Conservation (phyloP, 2,888 invertebrate genomes). For the Mesoligia furuncula region DNA sequence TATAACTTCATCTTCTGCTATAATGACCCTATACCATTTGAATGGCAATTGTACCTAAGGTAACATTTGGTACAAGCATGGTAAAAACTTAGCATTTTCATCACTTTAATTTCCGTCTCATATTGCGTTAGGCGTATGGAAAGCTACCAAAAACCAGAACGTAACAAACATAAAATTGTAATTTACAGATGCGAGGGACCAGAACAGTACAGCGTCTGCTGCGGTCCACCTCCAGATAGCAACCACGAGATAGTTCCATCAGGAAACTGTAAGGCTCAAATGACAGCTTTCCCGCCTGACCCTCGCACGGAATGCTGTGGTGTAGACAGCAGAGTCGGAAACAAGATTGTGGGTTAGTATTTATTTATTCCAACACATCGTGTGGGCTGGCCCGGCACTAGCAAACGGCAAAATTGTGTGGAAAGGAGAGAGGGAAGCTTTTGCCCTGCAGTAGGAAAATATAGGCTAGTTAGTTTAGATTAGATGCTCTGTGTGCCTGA, state of each 20-base stretch:
- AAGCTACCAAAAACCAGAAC: not conserved
- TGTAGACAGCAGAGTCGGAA: conserved; percentile 69
- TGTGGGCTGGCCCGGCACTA: too few relatives aligned
- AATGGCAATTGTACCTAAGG: not conserved
- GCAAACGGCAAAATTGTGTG: not conserved
- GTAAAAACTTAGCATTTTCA: not conserved
- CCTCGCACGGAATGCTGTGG: conserved; percentile 79
- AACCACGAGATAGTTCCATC: not conserved
- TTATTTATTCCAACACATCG: not conserved
- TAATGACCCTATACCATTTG: not conserved
- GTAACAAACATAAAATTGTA: not conserved
- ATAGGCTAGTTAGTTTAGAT: not conserved
- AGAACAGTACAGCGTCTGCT: conserved; percentile 76
- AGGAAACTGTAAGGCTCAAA: conserved; percentile 54
- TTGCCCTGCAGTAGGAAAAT: too few relatives aligned
- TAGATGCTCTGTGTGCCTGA: not conserved
- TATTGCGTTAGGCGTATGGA: not conserved
- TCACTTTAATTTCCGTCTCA: not conserved
- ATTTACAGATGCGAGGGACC: conserved; percentile 70
- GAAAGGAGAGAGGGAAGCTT: not conserved
- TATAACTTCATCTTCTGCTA: not conserved
- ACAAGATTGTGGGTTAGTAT: conserved; percentile 77
- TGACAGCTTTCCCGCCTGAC: conserved; percentile 73
- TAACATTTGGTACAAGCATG: not conserved
- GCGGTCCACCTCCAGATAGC: conserved; percentile 63